Percentiles rank a stretch among this genome's conserved stretches.
Conservation (phyloP, 2,113 vertebrate species). For the Solenodon paradoxus region DNA sequence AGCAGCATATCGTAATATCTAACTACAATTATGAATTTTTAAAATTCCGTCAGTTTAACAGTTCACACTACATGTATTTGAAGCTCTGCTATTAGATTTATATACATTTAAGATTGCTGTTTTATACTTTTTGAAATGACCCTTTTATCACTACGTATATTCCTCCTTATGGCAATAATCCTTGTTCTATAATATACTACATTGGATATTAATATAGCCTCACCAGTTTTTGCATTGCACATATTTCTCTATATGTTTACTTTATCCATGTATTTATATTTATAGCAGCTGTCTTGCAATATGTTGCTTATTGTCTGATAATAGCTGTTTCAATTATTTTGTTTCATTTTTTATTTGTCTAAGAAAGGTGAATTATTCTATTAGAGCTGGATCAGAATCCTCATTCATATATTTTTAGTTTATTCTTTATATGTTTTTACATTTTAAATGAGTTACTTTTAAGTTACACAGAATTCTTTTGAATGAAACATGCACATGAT, state of each 20-base stretch:
- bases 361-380: neutral
- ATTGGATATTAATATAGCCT: neutral
- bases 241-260: neutral
- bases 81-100: neutral
- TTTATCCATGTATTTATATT: neutral
- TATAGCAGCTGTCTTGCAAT: neutral
- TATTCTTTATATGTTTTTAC: neutral
- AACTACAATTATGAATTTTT: no score
- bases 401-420: neutral
- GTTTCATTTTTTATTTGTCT: neutral
- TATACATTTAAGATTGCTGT: neutral
- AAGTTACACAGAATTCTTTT: neutral
- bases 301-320: neutral
- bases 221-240: neutral
- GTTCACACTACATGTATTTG: neutral
- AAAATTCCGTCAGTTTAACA: no score
- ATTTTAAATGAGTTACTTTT: neutral
- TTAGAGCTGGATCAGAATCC: neutral
- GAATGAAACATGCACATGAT: no score
- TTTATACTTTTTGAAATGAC: neutral
- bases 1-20: no score
- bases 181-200: neutral
- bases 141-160: neutral
- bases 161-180: neutral
- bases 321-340: neutral